These are phyloP conservation scores for Tolmerus cingulatus DNA, from an alignment of 2,888 invertebrate species.

Conservation along the genomic window DNA sequence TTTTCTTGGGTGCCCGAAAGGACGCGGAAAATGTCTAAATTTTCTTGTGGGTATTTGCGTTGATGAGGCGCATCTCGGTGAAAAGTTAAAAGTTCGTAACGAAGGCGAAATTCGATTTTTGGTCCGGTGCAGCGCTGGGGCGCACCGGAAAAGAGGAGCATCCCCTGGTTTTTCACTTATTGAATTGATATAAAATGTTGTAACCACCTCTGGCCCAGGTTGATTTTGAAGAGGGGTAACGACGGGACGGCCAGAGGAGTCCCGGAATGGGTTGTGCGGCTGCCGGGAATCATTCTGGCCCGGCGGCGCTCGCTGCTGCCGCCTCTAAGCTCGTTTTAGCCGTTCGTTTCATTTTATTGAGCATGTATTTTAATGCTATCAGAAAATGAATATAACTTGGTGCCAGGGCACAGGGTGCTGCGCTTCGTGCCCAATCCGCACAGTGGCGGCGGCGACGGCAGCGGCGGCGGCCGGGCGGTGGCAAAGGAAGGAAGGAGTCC, in stretches of 20 bases:
- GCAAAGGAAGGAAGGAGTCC: not conserved
- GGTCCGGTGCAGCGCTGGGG: not conserved
- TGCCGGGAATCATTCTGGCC: not conserved
- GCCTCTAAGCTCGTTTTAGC: conserved; percentile 28
- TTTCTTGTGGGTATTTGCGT: not conserved
- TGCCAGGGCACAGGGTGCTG: conserved; percentile 19
- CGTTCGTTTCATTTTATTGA: conserved; percentile 35
- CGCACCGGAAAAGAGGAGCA: not conserved
- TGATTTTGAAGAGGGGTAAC: not conserved
- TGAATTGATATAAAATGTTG: conserved; percentile 20
- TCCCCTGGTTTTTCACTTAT: conserved; percentile 1
- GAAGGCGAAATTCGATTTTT: not conserved
- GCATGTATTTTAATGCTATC: conserved; percentile 40
- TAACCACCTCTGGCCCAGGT: not conserved
- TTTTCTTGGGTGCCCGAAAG: not conserved
- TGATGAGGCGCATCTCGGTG: not conserved
- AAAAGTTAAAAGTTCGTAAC: not conserved
- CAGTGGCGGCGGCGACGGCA: not conserved
- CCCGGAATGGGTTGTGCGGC: not conserved
- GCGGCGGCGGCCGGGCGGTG: too few relatives aligned
- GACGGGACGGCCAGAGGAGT: not conserved
- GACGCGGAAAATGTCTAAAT: not conserved
- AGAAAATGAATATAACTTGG: conserved; percentile 39
- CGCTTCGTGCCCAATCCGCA: not conserved
- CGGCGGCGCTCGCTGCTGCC: not conserved